Base-by-base conservation (phyloP, 2,888 invertebrate genomes). In the Xestia rhomboidea region DNA sequence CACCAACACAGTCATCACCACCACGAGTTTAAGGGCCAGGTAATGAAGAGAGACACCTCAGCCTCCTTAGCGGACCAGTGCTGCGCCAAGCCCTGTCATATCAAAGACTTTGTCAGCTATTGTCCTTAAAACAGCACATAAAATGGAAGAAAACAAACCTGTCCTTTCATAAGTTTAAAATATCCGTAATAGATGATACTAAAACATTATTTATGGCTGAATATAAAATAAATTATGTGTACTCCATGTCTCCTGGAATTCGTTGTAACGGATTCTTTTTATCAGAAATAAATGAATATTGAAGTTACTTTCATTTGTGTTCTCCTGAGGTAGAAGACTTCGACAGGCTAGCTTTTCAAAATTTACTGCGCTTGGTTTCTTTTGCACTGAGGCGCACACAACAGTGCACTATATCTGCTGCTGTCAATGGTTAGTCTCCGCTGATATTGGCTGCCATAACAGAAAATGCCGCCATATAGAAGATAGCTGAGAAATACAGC, bases 51-150 rank as follows among this genome's bases (percentile, higher is more conserved):
- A 21, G 77, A 62, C 44, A 51, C 62, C 2, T 15, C 76, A 11
- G 5, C 27, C 8, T 76, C 77, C 62, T 15, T 77, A 8, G 62
- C 62, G 1, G 77, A 77, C 15, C n/a, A 70, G 54, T 89, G 89
- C 66, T 90, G 89, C 67, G 15, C 44, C 10, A 87, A 84, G 15
- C 79, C 85, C 2, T 89, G 89, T 62, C 71, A 72, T 34, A 72
- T 87, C n/a, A 81, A 81, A 73, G 88, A 88, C 44, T 82, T 77
- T 4, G 11, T 77, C 11, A 77, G 76, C 34, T 82, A 77, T 27
- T 77, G 77, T 15, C 82, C 77, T 15, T 82, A 75, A 41, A 7
- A 2, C n/a, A 57, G 15, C 7, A 24, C 2, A 21, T 34, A 2
- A 2, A n/a, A 24, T n/a, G 46, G 38, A 18, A n/a, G 38, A 1